Percentiles rank a stretch among this genome's conserved stretches.
phyloP scores from a whole-genome alignment of 2,797 vertebrate species.

The Platalea minor region DNA sequence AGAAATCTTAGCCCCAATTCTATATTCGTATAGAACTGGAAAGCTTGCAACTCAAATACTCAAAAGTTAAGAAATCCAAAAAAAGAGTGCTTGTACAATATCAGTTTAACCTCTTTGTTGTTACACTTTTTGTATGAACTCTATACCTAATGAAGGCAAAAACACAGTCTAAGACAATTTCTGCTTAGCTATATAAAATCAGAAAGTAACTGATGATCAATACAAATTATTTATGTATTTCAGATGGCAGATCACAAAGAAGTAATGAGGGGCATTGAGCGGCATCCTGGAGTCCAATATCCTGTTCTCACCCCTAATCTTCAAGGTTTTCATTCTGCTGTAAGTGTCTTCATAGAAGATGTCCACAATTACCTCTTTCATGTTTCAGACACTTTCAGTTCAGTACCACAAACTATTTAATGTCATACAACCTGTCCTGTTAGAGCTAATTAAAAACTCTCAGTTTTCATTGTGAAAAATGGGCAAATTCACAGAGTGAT shows the following conservation, averaged over 20 bases:
- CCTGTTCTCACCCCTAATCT: slow-evolving; percentile 93
- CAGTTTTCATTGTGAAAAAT: background rate
- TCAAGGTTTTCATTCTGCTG: slow-evolving; percentile 90
- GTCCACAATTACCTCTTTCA: background rate
- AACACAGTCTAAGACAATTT: background rate
- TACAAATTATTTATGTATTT: slow-evolving; percentile 48
- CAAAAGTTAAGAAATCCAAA: background rate
- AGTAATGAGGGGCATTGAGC: slow-evolving; percentile 88
- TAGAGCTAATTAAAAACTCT: background rate
- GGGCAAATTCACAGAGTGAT: background rate
- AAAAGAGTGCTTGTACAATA: background rate
- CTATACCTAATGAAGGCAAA: background rate
- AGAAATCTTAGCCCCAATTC: background rate
- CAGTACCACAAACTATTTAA: background rate
- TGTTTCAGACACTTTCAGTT: background rate
- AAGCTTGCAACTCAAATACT: background rate
- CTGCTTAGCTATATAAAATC: background rate
- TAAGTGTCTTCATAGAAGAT: slow-evolving; percentile 72
- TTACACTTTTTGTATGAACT: background rate
- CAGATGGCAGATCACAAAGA: slow-evolving; percentile 95
- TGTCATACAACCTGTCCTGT: background rate
- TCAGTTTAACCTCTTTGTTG: background rate
- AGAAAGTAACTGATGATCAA: background rate
- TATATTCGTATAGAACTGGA: background rate
- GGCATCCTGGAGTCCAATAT: slow-evolving; percentile 83